phyloP scores from a whole-genome alignment of 2,888 invertebrate genomes.

The Parnassius apollo region DNA sequence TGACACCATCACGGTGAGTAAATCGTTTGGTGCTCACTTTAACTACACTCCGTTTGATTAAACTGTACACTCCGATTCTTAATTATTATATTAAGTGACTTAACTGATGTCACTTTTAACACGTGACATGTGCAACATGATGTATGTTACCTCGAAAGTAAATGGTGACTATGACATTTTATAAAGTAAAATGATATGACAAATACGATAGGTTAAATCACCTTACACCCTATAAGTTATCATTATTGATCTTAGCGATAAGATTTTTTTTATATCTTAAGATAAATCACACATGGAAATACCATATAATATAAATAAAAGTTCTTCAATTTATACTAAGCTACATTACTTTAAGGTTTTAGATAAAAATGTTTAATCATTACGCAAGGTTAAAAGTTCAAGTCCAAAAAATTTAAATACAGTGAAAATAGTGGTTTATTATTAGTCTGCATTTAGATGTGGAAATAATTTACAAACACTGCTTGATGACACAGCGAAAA shows the following conservation, averaged over 20 bases:
- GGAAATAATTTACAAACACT: slow-evolving; percentile 7
- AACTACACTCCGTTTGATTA: not conserved
- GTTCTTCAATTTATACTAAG: not conserved
- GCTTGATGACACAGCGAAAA: slow-evolving; percentile 2
- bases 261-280: not conserved
- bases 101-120: not conserved
- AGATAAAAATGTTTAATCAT: not conserved
- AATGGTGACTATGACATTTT: not conserved
- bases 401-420: slow-evolving; percentile 7
- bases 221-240: not conserved
- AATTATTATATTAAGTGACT: not conserved
- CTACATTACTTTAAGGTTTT: slow-evolving; percentile 4
- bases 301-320: not conserved
- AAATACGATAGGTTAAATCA: not conserved
- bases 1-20: slow-evolving; percentile 72
- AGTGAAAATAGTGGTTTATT: slow-evolving; percentile 3
- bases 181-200: not conserved
- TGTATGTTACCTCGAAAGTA: not conserved
- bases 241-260: not conserved
- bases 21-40: slow-evolving; percentile 17
- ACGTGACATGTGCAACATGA: not conserved
- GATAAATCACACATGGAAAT: not conserved
- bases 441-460: slow-evolving; percentile 2
- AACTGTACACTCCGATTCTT: not conserved
- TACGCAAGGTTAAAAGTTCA: slow-evolving; percentile 12